These are phyloP conservation scores for Chaenogobius annularis DNA, from an alignment of 2,113 vertebrate species.

Conservation along the genomic window DNA sequence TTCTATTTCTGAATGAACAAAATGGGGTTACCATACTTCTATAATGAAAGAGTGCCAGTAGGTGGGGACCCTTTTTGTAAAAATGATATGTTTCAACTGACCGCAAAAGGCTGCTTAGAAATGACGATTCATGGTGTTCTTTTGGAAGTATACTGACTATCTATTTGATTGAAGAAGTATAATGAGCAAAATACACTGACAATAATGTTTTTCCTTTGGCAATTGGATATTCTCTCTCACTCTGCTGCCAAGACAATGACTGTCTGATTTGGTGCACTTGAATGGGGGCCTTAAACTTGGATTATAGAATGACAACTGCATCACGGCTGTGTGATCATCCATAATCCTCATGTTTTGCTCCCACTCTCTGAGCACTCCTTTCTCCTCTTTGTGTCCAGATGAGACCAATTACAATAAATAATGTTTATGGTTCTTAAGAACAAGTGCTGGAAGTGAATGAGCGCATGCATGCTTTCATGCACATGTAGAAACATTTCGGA, in stretches of 20 bases:
- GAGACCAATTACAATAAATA: slow-evolving; percentile 34
- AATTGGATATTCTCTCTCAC: neutral
- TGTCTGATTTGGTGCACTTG: slow-evolving; percentile 21
- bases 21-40: slow-evolving; percentile 5
- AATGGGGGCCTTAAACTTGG: slow-evolving; percentile 3
- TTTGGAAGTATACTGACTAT: neutral
- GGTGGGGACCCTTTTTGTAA: neutral
- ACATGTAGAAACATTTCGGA: neutral
- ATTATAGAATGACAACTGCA: slow-evolving; percentile 13
- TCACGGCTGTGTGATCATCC: slow-evolving; percentile 8
- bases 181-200: neutral
- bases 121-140: neutral
- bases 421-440: slow-evolving; percentile 27
- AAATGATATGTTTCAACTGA: neutral
- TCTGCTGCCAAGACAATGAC: slow-evolving; percentile 11
- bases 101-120: neutral
- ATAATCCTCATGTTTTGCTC: slow-evolving; percentile 18
- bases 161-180: neutral
- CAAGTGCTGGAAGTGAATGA: neutral
- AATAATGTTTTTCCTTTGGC: neutral
- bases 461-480: neutral
- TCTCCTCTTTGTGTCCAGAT: slow-evolving; percentile 2
- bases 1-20: slow-evolving; percentile 7
- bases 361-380: slow-evolving; percentile 2
- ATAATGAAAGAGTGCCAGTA: slow-evolving; percentile 3